Evolutionary conservation across 2,797 vertebrate species (phyloP).

Genomic region (Natrix natrix): DNA sequence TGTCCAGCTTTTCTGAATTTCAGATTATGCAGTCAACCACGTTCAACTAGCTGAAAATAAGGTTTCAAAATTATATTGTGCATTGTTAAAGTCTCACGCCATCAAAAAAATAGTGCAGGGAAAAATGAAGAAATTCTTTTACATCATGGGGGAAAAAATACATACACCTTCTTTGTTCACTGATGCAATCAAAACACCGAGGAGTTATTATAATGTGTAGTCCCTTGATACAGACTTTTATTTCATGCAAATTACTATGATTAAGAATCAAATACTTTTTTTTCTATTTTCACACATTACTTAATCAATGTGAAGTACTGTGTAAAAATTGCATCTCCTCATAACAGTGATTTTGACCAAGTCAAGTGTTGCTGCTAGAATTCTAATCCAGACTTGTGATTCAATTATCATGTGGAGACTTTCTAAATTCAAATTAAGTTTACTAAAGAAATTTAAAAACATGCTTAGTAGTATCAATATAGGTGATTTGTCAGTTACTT

Average conservation of each 20-base stretch:
- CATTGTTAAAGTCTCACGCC: conserved; percentile 55
- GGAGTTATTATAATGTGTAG: conserved; percentile 79
- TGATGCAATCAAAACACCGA: conserved; percentile 81
- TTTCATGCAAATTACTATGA: conserved; percentile 99
- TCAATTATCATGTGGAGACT: conserved; percentile 83
- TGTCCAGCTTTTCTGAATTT: conserved; percentile 40
- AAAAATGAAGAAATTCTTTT: conserved; percentile 69
- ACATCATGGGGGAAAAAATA: conserved; percentile 58
- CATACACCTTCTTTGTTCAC: conserved; percentile 78
- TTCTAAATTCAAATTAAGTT: conserved; percentile 79
- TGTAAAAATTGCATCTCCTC: conserved; percentile 98
- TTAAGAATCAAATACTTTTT: conserved; percentile 92
- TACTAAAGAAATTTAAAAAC: conserved; percentile 27
- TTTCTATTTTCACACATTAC: conserved; percentile 91
- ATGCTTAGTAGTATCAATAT: conserved; percentile 55
- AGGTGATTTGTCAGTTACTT: conserved; percentile 64
- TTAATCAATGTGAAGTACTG: conserved; percentile 99
- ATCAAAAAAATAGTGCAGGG: conserved; percentile 59
- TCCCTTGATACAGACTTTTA: conserved; percentile 88
- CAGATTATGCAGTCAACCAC: conserved; percentile 58
- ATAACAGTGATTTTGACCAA: conserved; percentile 99
- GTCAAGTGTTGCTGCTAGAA: conserved; percentile 99
- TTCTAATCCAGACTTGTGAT: conserved; percentile 99
- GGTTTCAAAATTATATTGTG: conserved; percentile 4
- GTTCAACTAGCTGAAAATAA: conserved; percentile 42